phyloP scores from a whole-genome alignment of 2,888 invertebrate species.

The Piscicola geometra region DNA sequence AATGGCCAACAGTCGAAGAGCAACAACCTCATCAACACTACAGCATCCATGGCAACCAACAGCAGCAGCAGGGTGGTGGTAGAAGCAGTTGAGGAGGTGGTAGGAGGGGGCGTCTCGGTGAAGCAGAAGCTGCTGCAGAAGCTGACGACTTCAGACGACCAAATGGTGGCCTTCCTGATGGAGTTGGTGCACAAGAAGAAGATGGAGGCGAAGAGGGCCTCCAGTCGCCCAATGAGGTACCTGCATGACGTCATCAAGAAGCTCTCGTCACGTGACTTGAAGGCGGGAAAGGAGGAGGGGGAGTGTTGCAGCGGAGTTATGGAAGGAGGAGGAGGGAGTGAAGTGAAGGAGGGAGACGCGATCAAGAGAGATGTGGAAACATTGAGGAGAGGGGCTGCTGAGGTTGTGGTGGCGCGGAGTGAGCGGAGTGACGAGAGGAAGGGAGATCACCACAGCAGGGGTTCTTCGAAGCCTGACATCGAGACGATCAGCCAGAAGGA shows the following conservation, averaged over 20 bases:
- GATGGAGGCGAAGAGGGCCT: neutral
- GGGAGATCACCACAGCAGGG: no score
- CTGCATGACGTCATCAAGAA: no score
- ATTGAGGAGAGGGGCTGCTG: neutral
- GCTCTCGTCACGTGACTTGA: no score
- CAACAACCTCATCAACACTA: no score
- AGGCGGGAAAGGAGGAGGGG: neutral
- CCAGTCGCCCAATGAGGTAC: no score
- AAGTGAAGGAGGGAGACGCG: neutral
- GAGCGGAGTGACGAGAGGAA: neutral
- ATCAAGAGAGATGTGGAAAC: neutral
- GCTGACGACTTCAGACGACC: neutral
- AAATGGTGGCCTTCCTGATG: neutral
- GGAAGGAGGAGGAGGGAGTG: neutral
- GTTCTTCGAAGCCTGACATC: neutral
- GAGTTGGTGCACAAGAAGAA: neutral
- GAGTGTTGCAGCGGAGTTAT: slow-evolving; percentile 6
- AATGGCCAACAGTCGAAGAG: no score
- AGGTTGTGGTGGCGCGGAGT: neutral
- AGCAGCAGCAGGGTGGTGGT: neutral
- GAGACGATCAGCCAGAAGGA: slow-evolving; percentile 13
- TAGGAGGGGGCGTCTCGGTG: neutral
- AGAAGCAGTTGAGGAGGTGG: neutral
- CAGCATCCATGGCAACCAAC: no score
- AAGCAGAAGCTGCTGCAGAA: neutral